A percentile compares a stretch with the other conserved stretches of the same genome.
Conservation (phyloP, 35 echinoderm and acorn worm genomes). For the Heliocidaris erythrogramma region DNA sequence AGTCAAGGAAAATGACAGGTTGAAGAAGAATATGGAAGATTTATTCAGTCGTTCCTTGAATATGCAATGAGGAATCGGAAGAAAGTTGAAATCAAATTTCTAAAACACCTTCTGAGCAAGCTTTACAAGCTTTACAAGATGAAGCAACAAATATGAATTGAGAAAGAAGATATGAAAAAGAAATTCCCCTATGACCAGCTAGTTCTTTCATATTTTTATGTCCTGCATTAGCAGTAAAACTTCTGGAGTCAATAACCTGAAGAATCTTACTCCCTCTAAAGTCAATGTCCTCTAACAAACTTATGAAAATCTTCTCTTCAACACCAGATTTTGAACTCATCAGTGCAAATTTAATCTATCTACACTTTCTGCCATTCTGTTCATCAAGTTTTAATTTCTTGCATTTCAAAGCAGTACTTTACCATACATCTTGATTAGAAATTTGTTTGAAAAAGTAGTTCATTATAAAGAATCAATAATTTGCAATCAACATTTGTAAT, state of each 20-base stretch:
- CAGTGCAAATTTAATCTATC: not conserved
- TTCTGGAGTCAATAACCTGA: not conserved
- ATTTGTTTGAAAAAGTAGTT: too few species aligned
- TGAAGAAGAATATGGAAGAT: not conserved
- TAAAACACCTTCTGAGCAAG: not conserved
- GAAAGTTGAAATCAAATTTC: too few species aligned
- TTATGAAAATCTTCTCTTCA: not conserved
- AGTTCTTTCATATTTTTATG: not conserved
- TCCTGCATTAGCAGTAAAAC: not conserved
- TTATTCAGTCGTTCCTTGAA: not conserved
- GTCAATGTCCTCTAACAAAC: not conserved
- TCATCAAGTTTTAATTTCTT: too few species aligned
- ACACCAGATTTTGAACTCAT: not conserved
- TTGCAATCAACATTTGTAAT: too few species aligned
- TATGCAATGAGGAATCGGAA: not conserved
- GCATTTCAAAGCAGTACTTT: too few species aligned
- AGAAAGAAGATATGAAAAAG: not conserved
- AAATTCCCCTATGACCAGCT: not conserved
- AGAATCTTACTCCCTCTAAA: not conserved
- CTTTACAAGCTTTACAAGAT: not conserved
- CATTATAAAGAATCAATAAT: too few species aligned
- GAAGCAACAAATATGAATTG: not conserved
- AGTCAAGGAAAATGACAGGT: not conserved
- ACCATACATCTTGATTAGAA: too few species aligned
- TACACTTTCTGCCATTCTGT: too few species aligned